phyloP scores from a whole-genome alignment of 2,888 invertebrate genomes.

The Lydus trimaculatus region DNA sequence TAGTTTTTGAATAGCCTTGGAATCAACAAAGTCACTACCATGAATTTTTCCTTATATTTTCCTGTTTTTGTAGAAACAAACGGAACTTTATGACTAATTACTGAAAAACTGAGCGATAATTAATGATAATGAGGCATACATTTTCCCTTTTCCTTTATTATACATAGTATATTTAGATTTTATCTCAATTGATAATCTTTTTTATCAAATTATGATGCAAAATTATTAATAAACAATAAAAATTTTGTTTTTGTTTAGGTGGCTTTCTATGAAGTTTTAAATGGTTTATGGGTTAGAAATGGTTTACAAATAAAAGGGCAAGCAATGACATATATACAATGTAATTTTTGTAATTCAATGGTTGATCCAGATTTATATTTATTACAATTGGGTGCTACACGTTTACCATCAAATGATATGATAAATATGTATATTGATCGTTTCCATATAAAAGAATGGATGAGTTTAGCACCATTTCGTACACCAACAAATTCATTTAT shows the following conservation, averaged over 20 bases:
- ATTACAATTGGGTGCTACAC: slow-evolving; percentile 91
- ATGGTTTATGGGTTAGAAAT: slow-evolving; percentile 95
- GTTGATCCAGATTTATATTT: slow-evolving; percentile 97
- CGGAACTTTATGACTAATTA: not conserved
- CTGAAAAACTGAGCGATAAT: no score
- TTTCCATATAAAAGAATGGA: slow-evolving; percentile 88
- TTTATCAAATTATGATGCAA: no score
- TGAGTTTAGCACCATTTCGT: slow-evolving; percentile 76
- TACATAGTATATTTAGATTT: no score
- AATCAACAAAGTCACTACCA: not conserved
- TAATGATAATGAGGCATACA: no score
- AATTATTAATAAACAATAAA: no score
- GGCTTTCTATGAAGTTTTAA: slow-evolving; percentile 93
- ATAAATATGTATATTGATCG: slow-evolving; percentile 65
- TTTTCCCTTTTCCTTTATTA: no score
- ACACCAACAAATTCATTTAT: slow-evolving; percentile 67
- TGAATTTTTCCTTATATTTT: not conserved
- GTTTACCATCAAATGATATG: slow-evolving; percentile 74
- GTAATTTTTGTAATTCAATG: slow-evolving; percentile 99
- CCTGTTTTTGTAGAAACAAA: not conserved
- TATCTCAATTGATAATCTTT: no score
- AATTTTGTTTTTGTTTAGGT: slow-evolving; percentile 71
- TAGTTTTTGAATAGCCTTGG: not conserved
- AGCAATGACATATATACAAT: slow-evolving; percentile 98
- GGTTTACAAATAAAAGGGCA: slow-evolving; percentile 98